Evolutionary conservation across 2,113 vertebrate species (phyloP), one percentile per base, ranked within the genome.

Genomic region (Daboia siamensis): DNA sequence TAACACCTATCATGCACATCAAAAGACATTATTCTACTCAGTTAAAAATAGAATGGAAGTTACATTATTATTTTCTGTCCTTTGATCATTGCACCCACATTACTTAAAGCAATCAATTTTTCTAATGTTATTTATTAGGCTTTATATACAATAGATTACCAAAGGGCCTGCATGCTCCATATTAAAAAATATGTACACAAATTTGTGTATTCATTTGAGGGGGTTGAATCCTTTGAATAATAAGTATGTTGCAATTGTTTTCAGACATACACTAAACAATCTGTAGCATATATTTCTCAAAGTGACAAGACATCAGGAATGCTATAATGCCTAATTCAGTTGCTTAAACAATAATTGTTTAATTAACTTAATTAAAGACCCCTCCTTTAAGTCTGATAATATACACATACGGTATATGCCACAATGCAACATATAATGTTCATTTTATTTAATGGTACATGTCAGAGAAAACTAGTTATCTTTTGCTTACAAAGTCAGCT

Each of bases 231-330:
- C 93, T 89, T 74, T 3, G 26, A 54, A 80, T 44, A 86, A 57
- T 59, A 13, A 33, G 12, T 10, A 52, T 61, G 26, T 29, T 86
- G 24, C 39, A 15, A 23, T 86, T 90, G 46, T 48, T 85, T 44
- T 86, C 26, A 80, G 74, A 69, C 39, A n/a, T 88, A 39, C 88
- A 91, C 92, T 96, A 95, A 95, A 95, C 93, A 92, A 91, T 91
- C 12, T 51, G 80, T 74, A 90, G 90, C 12, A 90, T 89, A 87
- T 51, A 86, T 88, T 90, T 56, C 93, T 44, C 44, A 92, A 33
- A 59, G 56, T 59, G 33, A 80, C n/a, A 86, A 86, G 33, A 87
- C 24, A 59, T 7, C n/a, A 39, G n/a, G 69, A 80, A 80, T 12
- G 33, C 15, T 80, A 80, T 39, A 17, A 33, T 20, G 29, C 8